Conservation (phyloP, 2,113 vertebrate genomes). For the Smithornis capensis region DNA sequence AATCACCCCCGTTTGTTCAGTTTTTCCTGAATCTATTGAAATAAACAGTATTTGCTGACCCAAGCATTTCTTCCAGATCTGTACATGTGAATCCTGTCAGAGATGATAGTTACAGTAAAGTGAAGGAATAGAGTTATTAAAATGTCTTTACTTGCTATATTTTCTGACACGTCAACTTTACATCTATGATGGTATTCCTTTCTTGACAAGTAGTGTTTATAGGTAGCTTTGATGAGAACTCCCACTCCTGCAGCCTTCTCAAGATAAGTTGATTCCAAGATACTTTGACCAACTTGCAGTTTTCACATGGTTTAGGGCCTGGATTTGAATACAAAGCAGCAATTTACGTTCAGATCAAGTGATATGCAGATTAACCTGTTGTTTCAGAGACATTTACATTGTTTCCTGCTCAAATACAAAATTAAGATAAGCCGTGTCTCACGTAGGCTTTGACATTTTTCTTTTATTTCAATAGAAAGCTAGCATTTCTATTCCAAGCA, state of each 20-base stretch:
- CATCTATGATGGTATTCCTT: background rate
- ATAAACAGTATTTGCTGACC: background rate
- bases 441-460: background rate
- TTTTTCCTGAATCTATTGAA: background rate
- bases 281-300: background rate
- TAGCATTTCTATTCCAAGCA: background rate
- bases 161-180: background rate
- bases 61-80: background rate
- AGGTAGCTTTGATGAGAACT: background rate
- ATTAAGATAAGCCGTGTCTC: background rate
- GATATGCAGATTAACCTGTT: background rate
- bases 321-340: background rate
- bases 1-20: background rate
- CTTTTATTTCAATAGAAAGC: background rate
- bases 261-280: background rate
- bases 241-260: background rate
- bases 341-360: background rate
- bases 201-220: background rate
- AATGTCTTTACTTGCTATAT: background rate
- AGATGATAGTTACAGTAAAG: background rate
- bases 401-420: background rate
- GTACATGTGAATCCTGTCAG: background rate
- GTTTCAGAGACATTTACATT: background rate
- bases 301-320: background rate
- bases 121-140: background rate